Evolutionary conservation across 2,797 vertebrate species (phyloP), one percentile per base, ranked within the genome.

Genomic region (Tragelaphus oryx): DNA sequence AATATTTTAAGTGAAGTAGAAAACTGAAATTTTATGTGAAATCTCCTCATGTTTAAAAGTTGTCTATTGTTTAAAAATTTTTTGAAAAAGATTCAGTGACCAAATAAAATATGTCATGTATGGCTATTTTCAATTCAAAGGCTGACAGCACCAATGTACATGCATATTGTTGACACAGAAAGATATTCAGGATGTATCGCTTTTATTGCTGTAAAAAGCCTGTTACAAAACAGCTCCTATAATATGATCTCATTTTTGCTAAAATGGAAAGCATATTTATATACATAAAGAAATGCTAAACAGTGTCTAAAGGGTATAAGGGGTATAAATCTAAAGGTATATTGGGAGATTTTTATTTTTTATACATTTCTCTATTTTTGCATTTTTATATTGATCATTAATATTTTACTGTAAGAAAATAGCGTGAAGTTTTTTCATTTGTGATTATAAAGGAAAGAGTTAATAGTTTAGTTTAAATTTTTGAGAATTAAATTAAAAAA

Each of bases 281-380:
- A 85, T 57, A 17, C 59, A 88, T 54, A 20, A 71, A 37, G 71
- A 60, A 95, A 80, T 62, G 62, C 22, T 81, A 91, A 79, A 79
- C 1, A 82, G 17, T 50, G 10, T 65, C 41, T 78, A 22, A 93
- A 76, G 16, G 5, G 20, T 78, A 92, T 78, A 22, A 93, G 87
- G 8, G 6, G 20, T 74, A 95, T 52, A 96, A 95, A 57, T 78
- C 46, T 95, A 93, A 93, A 82, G 92, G 33, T 95, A 92, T 82
- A 80, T 6, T 28, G 13, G 18, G 16, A 83, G 13, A 24, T 75
- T 92, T 85, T 91, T 59, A 81, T 71, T 92, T 94, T 75, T 68
- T n/a, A 71, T 50, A 76, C 6, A 60, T 71, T 79, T 89, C 8
- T 87, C 6, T 82, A 26, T 50, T 95, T 95, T 94, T 78, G 5